Conservation (phyloP, 2,888 invertebrate genomes). For the Patella depressa region DNA sequence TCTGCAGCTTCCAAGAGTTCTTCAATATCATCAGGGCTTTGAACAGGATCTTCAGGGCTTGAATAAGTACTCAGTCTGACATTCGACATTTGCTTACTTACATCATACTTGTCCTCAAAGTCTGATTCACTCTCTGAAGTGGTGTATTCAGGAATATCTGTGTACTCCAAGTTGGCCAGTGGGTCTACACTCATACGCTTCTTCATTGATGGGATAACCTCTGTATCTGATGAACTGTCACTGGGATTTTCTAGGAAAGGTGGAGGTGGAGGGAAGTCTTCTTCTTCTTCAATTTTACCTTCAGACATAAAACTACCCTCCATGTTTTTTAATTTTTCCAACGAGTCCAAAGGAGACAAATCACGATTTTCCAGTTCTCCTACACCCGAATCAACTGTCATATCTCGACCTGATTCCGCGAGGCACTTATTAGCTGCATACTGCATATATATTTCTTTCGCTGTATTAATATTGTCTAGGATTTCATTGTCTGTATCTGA, state of each 20-base stretch:
- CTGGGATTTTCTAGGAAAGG: constrained; percentile 30
- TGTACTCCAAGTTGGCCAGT: constrained; percentile 52
- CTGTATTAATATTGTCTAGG: constrained; percentile 22
- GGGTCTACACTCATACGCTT: constrained; percentile 57
- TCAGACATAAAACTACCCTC: constrained; percentile 14
- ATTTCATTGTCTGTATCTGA: constrained; percentile 24
- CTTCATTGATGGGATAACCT: constrained; percentile 26
- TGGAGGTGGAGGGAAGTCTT: constrained; percentile 30
- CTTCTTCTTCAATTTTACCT: constrained; percentile 24
- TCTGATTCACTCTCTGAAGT: constrained; percentile 56
- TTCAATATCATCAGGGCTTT: constrained; percentile 1
- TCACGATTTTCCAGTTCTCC: constrained; percentile 44
- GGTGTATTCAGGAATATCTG: constrained; percentile 46
- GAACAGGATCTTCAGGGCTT: not conserved
- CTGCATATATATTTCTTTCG: constrained; percentile 38
- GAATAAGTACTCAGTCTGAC: not conserved
- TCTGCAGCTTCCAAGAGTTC: not conserved
- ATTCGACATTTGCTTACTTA: not conserved
- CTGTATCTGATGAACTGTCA: constrained; percentile 37
- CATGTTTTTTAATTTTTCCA: constrained; percentile 37
- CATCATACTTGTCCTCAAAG: constrained; percentile 32
- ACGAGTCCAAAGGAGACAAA: constrained; percentile 49
- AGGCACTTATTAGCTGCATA: constrained; percentile 45
- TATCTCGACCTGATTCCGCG: constrained; percentile 54
- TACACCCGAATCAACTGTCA: constrained; percentile 55